Percentiles rank a stretch among this genome's conserved stretches.
Conservation (phyloP, 2,797 vertebrate genomes). For the Rousettus madagascariensis region DNA sequence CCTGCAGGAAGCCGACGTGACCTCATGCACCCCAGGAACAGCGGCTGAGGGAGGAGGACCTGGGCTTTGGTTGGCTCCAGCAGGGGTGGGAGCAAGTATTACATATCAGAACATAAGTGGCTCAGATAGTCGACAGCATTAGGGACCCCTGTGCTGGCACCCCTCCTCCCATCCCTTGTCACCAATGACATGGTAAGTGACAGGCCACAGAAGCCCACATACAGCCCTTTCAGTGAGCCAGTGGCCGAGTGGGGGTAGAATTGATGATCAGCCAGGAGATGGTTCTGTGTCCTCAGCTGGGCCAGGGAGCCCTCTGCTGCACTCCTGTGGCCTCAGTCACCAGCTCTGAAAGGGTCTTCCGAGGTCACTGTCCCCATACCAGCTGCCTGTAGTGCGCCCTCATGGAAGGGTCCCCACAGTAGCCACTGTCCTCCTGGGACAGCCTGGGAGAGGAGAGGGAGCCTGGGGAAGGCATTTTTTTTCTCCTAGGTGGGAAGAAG, state of each 20-base stretch:
- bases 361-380: neutral
- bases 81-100: neutral
- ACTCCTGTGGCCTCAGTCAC: neutral
- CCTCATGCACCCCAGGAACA: rapidly evolving
- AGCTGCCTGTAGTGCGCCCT: neutral
- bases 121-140: neutral
- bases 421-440: neutral
- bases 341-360: neutral
- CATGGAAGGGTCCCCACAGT: neutral
- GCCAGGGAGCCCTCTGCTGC: neutral
- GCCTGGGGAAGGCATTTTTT: neutral
- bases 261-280: neutral
- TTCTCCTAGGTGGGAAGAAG: neutral
- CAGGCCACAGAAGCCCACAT: neutral
- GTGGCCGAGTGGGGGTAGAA: neutral
- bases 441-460: neutral
- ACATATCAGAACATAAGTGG: neutral
- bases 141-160: neutral
- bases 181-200: neutral
- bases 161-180: neutral
- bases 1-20: neutral
- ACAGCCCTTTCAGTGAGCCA: neutral
- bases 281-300: neutral
- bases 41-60: neutral
- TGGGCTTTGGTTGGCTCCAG: neutral